These are phyloP conservation scores for Dolichoris vasculosae DNA, from an alignment of 1,140 invertebrate species.

Conservation along the genomic window DNA sequence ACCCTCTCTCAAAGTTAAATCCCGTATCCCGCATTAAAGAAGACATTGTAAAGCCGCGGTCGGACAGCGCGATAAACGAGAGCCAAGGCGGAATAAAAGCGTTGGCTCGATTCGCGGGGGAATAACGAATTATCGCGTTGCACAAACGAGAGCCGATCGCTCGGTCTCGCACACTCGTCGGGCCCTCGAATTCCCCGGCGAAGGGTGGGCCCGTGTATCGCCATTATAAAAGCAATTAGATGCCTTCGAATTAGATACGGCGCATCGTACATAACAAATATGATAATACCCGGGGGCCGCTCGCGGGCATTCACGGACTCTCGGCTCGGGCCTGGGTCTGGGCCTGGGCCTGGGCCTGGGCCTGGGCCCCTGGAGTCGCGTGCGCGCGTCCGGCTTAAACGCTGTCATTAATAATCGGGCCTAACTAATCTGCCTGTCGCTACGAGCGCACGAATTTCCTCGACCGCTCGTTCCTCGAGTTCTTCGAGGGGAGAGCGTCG, in stretches of 20 bases:
- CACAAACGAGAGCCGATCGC: slow-evolving; percentile 1
- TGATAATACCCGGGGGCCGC: slow-evolving; percentile 67
- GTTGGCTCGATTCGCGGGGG: neutral
- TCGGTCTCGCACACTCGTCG: neutral
- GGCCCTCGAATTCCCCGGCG: neutral
- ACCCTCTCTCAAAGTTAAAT: neutral
- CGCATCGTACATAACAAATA: slow-evolving; percentile 74
- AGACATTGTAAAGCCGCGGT: neutral
- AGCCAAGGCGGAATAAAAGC: neutral
- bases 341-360: slow-evolving; percentile 35
- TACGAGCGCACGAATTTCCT: slow-evolving; percentile 67
- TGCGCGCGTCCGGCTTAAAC: slow-evolving; percentile 68
- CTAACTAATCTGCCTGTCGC: slow-evolving; percentile 76
- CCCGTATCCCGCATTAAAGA: neutral
- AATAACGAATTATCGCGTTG: too few relatives aligned
- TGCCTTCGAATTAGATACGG: slow-evolving; percentile 71
- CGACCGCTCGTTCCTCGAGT: neutral
- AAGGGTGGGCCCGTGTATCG: neutral
- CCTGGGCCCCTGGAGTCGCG: slow-evolving; percentile 61
- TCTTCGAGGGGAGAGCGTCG: neutral
- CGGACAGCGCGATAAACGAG: neutral
- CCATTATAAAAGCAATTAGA: slow-evolving; percentile 75
- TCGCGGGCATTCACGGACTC: neutral
- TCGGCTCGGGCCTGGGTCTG: neutral
- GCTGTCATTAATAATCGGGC: slow-evolving; percentile 75